Conservation (phyloP, 1,140 invertebrate species). For the Formica exsecta region DNA sequence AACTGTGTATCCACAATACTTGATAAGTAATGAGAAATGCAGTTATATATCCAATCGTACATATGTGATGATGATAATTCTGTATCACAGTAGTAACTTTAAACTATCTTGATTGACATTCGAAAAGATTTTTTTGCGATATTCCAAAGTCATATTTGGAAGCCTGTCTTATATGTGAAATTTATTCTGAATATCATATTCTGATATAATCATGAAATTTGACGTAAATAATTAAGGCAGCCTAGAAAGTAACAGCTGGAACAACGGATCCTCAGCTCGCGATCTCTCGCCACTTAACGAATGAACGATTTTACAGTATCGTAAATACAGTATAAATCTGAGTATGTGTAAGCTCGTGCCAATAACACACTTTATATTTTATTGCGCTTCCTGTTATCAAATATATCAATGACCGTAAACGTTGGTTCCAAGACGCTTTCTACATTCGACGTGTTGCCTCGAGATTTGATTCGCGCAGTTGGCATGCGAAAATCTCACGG, state of each 20-base stretch:
- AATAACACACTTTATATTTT: conserved; percentile 61
- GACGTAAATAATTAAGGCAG: conserved; percentile 13
- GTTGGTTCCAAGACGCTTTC: conserved; percentile 19
- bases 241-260: neutral
- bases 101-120: neutral
- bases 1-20: conserved; percentile 10
- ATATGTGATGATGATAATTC: conserved; percentile 3
- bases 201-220: neutral
- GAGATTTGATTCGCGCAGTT: neutral
- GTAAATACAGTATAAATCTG: conserved; percentile 33
- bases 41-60: conserved; percentile 20
- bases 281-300: conserved; percentile 11
- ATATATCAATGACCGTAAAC: conserved; percentile 38
- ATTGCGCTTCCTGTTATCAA: conserved; percentile 59
- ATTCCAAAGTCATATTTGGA: neutral
- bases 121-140: no score
- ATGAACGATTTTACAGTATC: conserved; percentile 27
- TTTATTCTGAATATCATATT: neutral
- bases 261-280: neutral
- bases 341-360: conserved; percentile 11
- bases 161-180: neutral
- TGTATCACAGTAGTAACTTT: neutral
- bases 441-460: neutral
- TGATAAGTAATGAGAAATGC: conserved; percentile 23
- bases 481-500: neutral